Evolutionary conservation across 1,140 invertebrate genomes (phyloP).

Genomic region (Cydia splendana): DNA sequence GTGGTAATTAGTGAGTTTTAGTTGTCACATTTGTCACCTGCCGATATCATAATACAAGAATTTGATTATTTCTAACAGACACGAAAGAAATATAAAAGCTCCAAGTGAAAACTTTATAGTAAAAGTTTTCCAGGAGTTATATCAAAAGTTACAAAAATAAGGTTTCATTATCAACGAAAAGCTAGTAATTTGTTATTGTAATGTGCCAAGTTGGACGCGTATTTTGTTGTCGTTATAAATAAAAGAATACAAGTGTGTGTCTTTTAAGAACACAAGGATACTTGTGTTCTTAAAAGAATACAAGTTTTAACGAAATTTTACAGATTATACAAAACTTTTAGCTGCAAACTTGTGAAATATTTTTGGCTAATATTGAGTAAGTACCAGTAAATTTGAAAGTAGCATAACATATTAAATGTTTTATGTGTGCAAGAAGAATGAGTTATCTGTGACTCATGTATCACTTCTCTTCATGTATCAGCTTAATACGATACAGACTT

Average conservation of each 20-base stretch:
- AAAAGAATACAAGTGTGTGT: background rate
- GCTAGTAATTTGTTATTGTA: conserved; percentile 24
- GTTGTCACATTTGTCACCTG: no score
- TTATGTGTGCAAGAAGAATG: no score
- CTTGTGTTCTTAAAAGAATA: background rate
- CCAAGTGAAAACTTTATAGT: background rate
- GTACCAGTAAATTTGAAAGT: no score
- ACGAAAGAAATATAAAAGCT: background rate
- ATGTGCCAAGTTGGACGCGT: conserved; percentile 18
- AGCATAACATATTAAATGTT: no score
- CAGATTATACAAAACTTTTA: background rate
- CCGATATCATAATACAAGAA: background rate
- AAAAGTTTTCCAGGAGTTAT: background rate
- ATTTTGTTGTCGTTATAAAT: background rate
- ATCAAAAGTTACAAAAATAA: conserved; percentile 13
- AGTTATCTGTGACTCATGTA: no score
- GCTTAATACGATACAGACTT: no score
- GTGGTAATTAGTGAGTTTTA: no score
- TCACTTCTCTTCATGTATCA: no score
- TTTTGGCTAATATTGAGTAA: no score
- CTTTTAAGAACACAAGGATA: no score
- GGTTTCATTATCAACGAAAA: conserved; percentile 20
- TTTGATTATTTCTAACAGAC: background rate
- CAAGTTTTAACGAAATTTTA: background rate
- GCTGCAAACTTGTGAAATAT: background rate